Base-by-base conservation (phyloP, 2,888 invertebrate genomes). In the Brassicogethes aeneus region DNA sequence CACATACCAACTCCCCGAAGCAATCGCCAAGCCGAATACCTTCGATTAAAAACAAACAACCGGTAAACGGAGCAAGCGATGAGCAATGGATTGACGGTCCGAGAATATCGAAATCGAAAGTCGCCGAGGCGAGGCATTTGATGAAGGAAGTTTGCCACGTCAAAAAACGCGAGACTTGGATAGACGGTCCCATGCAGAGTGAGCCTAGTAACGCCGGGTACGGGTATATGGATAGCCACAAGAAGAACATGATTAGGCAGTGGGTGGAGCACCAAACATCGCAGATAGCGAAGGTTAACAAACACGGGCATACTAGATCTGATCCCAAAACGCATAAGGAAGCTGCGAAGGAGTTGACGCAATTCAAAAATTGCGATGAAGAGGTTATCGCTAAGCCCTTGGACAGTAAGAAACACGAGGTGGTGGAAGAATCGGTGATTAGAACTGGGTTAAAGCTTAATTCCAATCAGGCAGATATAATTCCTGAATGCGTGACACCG, bases 21-120 rank as follows among this genome's bases (percentile, higher is more conserved):
- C 66, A 72, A 54, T 80, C 74, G 34, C 77, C 72, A 35, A 68
- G 69, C 56, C 76, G 69, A 69, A 56, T 58, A 39, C 55, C 62
- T 68, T 56, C 67, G 55, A 64, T 74, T 2, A 77, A 77, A 36
- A 79, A 76, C 62, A 64, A 69, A 47, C 79, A 78, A 58, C 65
- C 66, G 1, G 57, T 62, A 15, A 71, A 68, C 37, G 71, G 73
- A 7, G 70, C 72, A 14, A 87, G 85, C 52, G 91, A 92, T 59
- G 95, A 95, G 60, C 90, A 92, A 61, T 96, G 95, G 95, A 89
- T 95, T 46, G 95, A 96, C 68, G 95, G 95, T 0, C 95, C 95
- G 0, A 77, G 91, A 60, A 87, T 92, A 55, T 87, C 86, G 0
- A 82, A 84, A 59, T 85, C 82, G 13, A 86, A 84, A 65, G 79